Conservation (phyloP, 2,888 invertebrate genomes). For the Tromatobia lineatoria region DNA sequence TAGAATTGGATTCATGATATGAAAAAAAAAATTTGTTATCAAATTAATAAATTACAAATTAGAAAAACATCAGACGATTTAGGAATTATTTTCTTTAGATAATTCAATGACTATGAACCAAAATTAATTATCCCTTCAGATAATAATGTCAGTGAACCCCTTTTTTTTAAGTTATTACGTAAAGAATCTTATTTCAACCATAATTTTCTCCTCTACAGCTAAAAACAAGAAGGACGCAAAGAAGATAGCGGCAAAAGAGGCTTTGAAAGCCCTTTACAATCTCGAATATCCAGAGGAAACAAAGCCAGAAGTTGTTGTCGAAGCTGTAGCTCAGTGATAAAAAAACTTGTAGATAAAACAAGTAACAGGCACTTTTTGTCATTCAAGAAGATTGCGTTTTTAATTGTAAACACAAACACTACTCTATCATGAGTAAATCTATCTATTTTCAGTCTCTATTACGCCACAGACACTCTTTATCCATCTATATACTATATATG, state of each 20-base stretch:
- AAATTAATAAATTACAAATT: too few species aligned
- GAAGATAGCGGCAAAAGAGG: constrained; percentile 82
- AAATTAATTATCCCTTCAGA: too few species aligned
- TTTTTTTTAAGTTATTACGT: too few species aligned
- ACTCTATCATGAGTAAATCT: constrained; percentile 23
- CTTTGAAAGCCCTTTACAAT: constrained; percentile 78
- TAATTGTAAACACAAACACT: background rate
- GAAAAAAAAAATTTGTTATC: too few species aligned
- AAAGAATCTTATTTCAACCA: background rate
- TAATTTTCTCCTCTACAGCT: constrained; percentile 43
- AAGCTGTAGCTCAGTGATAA: constrained; percentile 12
- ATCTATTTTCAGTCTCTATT: constrained; percentile 40
- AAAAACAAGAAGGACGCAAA: constrained; percentile 84
- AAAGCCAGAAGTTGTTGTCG: constrained; percentile 56
- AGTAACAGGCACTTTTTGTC: background rate
- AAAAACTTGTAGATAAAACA: background rate
- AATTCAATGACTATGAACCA: too few species aligned
- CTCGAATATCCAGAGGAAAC: constrained; percentile 81
- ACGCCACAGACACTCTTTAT: constrained; percentile 22
- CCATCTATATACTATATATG: constrained; percentile 40
- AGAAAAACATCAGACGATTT: too few species aligned
- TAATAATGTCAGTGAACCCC: too few species aligned
- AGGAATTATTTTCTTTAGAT: too few species aligned
- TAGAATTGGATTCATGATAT: too few species aligned
- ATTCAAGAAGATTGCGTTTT: constrained; percentile 14